Conservation (phyloP, 2,797 vertebrate genomes). For the Spondyliosoma cantharus region DNA sequence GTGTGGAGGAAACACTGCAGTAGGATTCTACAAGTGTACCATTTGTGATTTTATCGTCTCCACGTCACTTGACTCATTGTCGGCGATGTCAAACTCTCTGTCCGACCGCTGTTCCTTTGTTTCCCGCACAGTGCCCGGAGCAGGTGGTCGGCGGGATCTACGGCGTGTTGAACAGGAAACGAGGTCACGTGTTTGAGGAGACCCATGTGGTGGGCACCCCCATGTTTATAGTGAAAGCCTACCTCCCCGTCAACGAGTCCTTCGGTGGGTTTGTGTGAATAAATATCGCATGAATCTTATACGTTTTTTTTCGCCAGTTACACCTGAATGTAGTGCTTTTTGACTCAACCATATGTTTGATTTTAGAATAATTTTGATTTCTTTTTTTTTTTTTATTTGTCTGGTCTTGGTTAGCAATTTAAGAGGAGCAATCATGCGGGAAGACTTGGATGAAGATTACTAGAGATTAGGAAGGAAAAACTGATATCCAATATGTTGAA, state of each 20-base stretch:
- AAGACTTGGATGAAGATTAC: not conserved
- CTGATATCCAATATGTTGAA: too few species aligned
- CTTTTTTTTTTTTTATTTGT: not conserved
- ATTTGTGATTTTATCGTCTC: too few species aligned
- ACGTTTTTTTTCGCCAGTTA: not conserved
- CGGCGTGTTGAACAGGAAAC: conserved; percentile 93
- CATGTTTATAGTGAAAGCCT: conserved; percentile 96
- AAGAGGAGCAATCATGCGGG: not conserved
- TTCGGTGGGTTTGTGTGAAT: conserved; percentile 87
- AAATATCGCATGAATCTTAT: not conserved
- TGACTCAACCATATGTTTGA: not conserved
- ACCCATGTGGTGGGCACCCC: conserved; percentile 93
- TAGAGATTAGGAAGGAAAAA: not conserved
- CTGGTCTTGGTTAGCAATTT: not conserved
- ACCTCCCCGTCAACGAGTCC: conserved; percentile 94
- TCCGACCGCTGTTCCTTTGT: conserved; percentile 11
- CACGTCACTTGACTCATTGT: not conserved
- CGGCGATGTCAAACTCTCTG: not conserved
- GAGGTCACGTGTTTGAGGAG: conserved; percentile 95
- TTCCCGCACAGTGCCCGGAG: conserved; percentile 86
- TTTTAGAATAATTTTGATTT: not conserved
- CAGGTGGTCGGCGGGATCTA: conserved; percentile 95
- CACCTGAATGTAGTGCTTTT: not conserved
- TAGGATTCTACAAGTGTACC: too few species aligned
- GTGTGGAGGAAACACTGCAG: not conserved